These are phyloP conservation scores for Corythucha ciliata DNA, from an alignment of 2,888 invertebrate species.

Conservation along the genomic window DNA sequence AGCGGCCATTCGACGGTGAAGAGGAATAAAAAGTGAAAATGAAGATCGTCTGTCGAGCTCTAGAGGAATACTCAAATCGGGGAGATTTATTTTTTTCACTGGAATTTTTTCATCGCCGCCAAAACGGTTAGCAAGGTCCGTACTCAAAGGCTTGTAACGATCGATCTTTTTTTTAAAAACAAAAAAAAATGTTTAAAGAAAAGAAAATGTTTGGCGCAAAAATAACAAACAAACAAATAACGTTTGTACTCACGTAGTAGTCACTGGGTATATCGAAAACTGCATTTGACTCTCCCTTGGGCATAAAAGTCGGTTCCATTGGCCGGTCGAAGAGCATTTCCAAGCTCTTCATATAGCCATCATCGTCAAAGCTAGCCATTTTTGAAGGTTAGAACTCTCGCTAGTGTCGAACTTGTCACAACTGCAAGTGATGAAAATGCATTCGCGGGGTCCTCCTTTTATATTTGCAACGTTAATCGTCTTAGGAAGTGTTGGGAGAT, in stretches of 20 bases:
- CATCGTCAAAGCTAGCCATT: too few species aligned
- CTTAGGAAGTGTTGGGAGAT: too few species aligned
- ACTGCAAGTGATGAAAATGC: too few species aligned
- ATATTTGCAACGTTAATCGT: too few species aligned
- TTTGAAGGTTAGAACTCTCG: too few species aligned
- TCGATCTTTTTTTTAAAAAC: constrained; percentile 42
- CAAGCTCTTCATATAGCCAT: too few species aligned
- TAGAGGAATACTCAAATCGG: constrained; percentile 51
- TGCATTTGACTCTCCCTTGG: constrained; percentile 49
- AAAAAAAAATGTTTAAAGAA: neutral
- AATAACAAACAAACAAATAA: neutral
- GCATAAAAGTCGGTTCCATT: constrained; percentile 64
- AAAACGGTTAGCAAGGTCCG: constrained; percentile 51
- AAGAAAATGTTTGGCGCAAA: neutral
- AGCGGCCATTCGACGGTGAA: constrained; percentile 61
- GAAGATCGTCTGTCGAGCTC: constrained; percentile 53
- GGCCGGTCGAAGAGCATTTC: constrained; percentile 68
- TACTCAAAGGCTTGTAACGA: constrained; percentile 49
- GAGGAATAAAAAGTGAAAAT: constrained; percentile 66
- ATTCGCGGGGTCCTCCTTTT: too few species aligned
- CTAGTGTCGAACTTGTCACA: too few species aligned
- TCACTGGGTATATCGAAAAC: constrained; percentile 55
- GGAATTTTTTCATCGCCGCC: constrained; percentile 46
- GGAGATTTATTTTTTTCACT: constrained; percentile 50
- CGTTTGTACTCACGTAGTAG: constrained; percentile 52